A percentile compares a stretch with the other conserved stretches of the same genome.
phyloP scores from a whole-genome alignment of 1,140 invertebrate genomes.

The Gonioctena quinquepunctata region DNA sequence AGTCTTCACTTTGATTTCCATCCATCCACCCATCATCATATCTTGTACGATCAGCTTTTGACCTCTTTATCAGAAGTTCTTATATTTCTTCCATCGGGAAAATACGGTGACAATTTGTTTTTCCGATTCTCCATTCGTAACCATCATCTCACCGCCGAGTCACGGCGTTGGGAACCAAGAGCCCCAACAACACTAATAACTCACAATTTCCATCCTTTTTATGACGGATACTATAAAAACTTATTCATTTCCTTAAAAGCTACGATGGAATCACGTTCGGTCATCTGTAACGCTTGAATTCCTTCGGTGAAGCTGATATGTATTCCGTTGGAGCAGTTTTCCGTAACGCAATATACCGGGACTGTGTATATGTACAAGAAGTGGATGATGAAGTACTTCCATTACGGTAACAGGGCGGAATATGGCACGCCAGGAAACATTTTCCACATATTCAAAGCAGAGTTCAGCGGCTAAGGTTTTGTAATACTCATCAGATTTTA shows the following conservation, averaged over 20 bases:
- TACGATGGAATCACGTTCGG: constrained; percentile 7
- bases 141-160: background rate
- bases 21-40: too few relatives aligned
- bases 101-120: background rate
- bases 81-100: background rate
- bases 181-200: constrained; percentile 1
- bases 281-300: background rate
- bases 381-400: background rate
- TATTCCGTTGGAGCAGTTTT: background rate
- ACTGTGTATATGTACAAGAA: background rate
- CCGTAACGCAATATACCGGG: background rate
- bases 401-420: background rate
- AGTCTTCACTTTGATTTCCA: too few relatives aligned
- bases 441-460: background rate
- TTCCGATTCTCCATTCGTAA: background rate
- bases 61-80: too few relatives aligned
- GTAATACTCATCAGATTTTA: background rate
- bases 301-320: background rate
- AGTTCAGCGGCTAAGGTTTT: background rate
- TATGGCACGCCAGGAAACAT: background rate
- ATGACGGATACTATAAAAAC: constrained; percentile 1
- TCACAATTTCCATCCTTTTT: background rate
- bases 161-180: background rate
- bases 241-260: background rate
- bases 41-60: too few relatives aligned